These are phyloP conservation scores for Noctua janthina DNA, from an alignment of 2,888 invertebrate genomes.

Conservation along the genomic window DNA sequence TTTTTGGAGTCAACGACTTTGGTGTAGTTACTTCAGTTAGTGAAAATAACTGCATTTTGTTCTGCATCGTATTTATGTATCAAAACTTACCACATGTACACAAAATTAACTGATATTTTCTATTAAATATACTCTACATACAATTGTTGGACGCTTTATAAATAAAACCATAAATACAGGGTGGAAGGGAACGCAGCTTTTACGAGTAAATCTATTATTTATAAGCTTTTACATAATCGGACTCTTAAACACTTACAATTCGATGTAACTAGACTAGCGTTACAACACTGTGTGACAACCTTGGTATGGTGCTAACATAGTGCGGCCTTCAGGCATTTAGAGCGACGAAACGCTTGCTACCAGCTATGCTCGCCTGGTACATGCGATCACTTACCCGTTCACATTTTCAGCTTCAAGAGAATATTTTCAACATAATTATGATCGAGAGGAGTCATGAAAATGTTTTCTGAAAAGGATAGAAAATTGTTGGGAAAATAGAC, in stretches of 20 bases:
- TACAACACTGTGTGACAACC: constrained; percentile 44
- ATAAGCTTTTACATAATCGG: too few relatives aligned
- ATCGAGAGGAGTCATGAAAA: neutral
- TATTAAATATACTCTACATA: too few relatives aligned
- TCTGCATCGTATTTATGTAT: too few relatives aligned
- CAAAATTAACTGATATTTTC: too few relatives aligned
- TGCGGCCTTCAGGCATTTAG: constrained; percentile 58
- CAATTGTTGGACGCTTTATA: too few relatives aligned
- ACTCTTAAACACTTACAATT: neutral
- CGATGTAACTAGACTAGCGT: neutral
- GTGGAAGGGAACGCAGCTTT: neutral
- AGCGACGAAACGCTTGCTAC: constrained; percentile 56
- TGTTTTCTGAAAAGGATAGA: neutral
- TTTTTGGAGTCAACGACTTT: too few relatives aligned
- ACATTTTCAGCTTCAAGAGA: constrained; percentile 25
- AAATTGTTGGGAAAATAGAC: neutral
- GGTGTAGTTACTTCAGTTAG: too few relatives aligned
- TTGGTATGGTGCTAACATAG: constrained; percentile 48
- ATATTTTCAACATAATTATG: constrained; percentile 30
- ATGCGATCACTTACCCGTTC: constrained; percentile 35
- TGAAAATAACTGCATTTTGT: too few relatives aligned
- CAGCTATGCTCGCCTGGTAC: constrained; percentile 52
- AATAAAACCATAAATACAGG: too few relatives aligned
- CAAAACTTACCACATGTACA: too few relatives aligned
- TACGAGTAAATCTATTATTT: neutral